Evolutionary conservation across 2,888 invertebrate genomes (phyloP).

Genomic region (Zele albiditarsus): DNA sequence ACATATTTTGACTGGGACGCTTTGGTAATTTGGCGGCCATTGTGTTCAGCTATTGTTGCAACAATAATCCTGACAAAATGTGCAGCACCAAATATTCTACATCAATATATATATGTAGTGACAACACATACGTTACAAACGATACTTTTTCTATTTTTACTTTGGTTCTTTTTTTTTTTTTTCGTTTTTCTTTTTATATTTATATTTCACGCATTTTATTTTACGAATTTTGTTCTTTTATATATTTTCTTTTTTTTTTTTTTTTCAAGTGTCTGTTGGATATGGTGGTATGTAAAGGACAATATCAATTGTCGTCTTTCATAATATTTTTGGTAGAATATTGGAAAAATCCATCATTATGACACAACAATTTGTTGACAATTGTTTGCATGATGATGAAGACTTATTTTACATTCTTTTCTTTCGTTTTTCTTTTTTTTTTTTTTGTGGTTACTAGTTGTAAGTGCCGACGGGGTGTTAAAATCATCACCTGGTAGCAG

Average conservation of each 20-base stretch:
- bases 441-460: too few relatives aligned
- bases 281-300: too few relatives aligned
- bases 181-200: conserved; percentile 23
- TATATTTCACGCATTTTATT: conserved; percentile 22
- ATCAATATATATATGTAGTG: conserved; percentile 15
- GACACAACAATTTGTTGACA: conserved; percentile 26
- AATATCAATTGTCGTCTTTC: conserved; percentile 32
- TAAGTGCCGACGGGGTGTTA: too few relatives aligned
- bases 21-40: conserved; percentile 68
- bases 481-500: too few relatives aligned
- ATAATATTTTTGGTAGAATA: conserved; percentile 38
- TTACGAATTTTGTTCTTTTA: too few relatives aligned
- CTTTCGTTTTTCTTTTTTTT: neutral
- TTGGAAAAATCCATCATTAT: conserved; percentile 29
- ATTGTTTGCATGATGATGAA: neutral
- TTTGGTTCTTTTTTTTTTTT: conserved; percentile 26
- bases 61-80: conserved; percentile 52
- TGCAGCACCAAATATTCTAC: conserved; percentile 26
- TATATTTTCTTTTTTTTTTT: conserved; percentile 17
- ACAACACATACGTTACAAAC: conserved; percentile 43
- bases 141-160: conserved; percentile 35
- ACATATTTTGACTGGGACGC: conserved; percentile 68
- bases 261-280: neutral
- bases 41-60: conserved; percentile 62
- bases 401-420: neutral